Evolutionary conservation across 1,140 invertebrate species (phyloP).

Genomic region (Drosophila serrata): DNA sequence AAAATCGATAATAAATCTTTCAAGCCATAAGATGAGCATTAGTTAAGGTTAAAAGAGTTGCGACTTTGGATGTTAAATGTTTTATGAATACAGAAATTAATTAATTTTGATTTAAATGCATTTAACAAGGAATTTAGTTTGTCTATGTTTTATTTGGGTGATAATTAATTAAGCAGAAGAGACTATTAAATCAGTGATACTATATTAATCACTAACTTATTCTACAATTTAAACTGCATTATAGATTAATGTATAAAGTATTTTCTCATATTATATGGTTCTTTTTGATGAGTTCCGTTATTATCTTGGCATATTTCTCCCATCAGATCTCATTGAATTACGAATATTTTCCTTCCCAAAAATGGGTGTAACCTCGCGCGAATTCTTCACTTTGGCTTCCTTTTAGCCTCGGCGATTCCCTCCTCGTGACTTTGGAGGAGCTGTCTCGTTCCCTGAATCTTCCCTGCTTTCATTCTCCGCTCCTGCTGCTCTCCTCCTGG

Average conservation of each 20-base stretch:
- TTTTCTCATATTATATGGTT: no score
- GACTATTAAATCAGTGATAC: background rate
- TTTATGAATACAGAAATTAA: constrained; percentile 7
- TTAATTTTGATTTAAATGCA: constrained; percentile 4
- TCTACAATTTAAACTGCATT: background rate
- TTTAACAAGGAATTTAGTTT: no score
- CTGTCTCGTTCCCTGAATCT: constrained; percentile 18
- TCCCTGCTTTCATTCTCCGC: background rate
- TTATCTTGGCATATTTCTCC: background rate
- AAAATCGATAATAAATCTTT: constrained; percentile 19
- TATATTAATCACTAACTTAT: no score
- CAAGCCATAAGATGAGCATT: background rate
- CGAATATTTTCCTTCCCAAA: background rate
- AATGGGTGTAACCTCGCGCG: constrained; percentile 24
- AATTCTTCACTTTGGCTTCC: constrained; percentile 24
- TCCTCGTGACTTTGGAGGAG: constrained; percentile 34
- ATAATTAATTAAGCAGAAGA: background rate
- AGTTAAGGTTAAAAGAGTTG: background rate
- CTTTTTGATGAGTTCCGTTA: background rate
- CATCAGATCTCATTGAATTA: background rate
- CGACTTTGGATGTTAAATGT: background rate
- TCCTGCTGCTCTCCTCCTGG: background rate
- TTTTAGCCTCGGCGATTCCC: constrained; percentile 1
- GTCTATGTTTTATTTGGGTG: background rate
- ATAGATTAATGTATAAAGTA: background rate